Base-by-base conservation (phyloP, 92 coral and sea anemone species). In the Anthopleura xanthogrammica region DNA sequence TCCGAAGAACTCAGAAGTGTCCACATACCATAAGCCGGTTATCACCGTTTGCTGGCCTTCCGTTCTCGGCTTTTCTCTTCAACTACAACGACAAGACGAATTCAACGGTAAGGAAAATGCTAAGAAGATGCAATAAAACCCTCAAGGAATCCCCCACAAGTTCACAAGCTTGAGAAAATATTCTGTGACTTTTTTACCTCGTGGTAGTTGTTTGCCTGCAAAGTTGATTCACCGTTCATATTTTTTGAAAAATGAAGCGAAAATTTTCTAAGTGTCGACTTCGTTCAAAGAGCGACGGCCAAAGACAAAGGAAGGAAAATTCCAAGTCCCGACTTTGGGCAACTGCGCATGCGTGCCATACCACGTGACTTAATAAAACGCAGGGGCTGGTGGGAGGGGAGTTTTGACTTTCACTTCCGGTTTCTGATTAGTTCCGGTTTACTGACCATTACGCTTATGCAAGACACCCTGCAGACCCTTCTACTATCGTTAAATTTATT, bases 231-330 rank as follows among this genome's bases (percentile, higher is more conserved):
- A 60, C 98, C 98, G 98, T 92, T 90, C 95, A 90, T 92, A 66
- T 79, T 87, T 81, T 76, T 78, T 60, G 81, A 78, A 89, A 90
- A 92, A 79, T 79, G 88, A 82, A 85, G 87, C 85, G 77, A 90
- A 96, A 68, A 85, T 90, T 95, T 97, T 97, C 99, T 97, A 97
- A 97, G 99, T 97, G 98, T 83, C 98, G 95, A 77, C 88, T 86
- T 80, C 76, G 85, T 84, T 91, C 88, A 87, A 89, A 84, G 74
- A 68, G 88, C 86, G 84, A 82, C 72, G 92, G 91, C 24, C 80
- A 85, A 85, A 88, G 92, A 90, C 93, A 83, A 90, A 88, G 92
- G 87, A 88, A 80, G 79, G 85, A 86, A 86, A 80, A 68, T 86
- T 86, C 92, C 83, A 94, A 97, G 99, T 97, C 95, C 86, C 98